Conservation (phyloP, 2,113 vertebrate species). For the Holacanthus passer region DNA sequence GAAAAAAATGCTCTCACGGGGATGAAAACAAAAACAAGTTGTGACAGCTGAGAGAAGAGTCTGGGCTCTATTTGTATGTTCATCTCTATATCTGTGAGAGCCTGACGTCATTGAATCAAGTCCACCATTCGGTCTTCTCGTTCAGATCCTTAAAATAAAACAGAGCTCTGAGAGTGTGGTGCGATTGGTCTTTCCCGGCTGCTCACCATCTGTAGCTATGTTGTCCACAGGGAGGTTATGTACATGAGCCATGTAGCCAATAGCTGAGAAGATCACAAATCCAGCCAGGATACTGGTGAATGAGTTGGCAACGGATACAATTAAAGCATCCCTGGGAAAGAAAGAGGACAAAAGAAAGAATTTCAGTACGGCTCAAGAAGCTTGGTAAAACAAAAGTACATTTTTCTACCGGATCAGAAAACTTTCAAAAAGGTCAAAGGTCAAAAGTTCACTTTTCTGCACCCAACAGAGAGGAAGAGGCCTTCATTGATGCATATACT, state of each 20-base stretch:
- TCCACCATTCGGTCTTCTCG: neutral
- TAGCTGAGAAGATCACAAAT: constrained; percentile 86
- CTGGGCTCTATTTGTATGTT: neutral
- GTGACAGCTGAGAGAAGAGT: neutral
- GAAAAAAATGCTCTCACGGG: neutral
- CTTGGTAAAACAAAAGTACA: neutral
- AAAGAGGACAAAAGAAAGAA: neutral
- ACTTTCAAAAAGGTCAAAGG: too few species aligned
- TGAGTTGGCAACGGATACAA: constrained; percentile 81
- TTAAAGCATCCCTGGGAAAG: constrained; percentile 78
- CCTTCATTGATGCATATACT: neutral
- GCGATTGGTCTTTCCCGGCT: neutral
- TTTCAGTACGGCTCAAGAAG: neutral
- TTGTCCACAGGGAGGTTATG: constrained; percentile 84
- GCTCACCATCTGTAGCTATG: constrained; percentile 84
- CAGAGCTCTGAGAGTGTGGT: neutral
- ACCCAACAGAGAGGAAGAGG: neutral
- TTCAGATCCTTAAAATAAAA: constrained; percentile 2
- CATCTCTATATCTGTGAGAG: neutral
- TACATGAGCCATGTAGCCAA: constrained; percentile 85
- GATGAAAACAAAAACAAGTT: constrained; percentile 7
- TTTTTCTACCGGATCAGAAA: too few species aligned
- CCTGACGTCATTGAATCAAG: neutral
- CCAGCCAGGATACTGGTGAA: constrained; percentile 85
- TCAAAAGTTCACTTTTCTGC: neutral